Conservation (phyloP, 2,113 vertebrate species). For the Sinocyclocheilus anshuiensis region DNA sequence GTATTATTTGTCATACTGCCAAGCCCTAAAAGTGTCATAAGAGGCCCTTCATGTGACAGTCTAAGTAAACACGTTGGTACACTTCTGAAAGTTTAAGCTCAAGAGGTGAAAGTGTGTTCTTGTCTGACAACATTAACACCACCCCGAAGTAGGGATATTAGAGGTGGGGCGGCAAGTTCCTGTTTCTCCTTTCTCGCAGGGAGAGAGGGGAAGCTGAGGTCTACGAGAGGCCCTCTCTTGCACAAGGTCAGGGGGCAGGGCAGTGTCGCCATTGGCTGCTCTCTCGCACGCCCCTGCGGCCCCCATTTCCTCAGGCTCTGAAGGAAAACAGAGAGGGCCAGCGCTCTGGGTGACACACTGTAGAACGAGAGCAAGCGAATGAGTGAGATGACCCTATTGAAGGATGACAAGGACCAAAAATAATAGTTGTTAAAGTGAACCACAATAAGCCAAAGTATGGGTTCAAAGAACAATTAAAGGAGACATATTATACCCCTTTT, state of each 20-base stretch:
- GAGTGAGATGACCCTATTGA: constrained; percentile 16
- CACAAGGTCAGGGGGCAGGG: constrained; percentile 60
- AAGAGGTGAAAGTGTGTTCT: constrained; percentile 10
- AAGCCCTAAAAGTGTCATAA: neutral
- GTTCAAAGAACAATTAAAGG: no score
- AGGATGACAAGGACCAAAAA: neutral
- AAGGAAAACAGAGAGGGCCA: constrained; percentile 45
- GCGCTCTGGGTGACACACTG: constrained; percentile 38
- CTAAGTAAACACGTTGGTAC: neutral
- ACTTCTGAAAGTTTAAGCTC: neutral
- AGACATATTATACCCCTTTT: no score
- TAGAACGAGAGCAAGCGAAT: constrained; percentile 2
- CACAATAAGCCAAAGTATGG: no score
- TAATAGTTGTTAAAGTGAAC: neutral
- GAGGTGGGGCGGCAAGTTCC: constrained; percentile 21
- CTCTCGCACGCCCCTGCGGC: constrained; percentile 54
- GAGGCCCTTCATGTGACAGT: neutral
- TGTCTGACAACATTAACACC: constrained; percentile 41
- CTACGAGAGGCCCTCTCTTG: constrained; percentile 57
- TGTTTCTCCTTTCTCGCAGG: constrained; percentile 23
- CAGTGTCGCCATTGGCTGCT: constrained; percentile 57
- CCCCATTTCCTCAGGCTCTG: constrained; percentile 20
- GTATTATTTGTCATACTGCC: neutral
- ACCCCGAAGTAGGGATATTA: constrained; percentile 3
- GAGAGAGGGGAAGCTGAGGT: constrained; percentile 35